Base-by-base conservation (phyloP, 2,888 invertebrate genomes). In the Cynaeus angustus region DNA sequence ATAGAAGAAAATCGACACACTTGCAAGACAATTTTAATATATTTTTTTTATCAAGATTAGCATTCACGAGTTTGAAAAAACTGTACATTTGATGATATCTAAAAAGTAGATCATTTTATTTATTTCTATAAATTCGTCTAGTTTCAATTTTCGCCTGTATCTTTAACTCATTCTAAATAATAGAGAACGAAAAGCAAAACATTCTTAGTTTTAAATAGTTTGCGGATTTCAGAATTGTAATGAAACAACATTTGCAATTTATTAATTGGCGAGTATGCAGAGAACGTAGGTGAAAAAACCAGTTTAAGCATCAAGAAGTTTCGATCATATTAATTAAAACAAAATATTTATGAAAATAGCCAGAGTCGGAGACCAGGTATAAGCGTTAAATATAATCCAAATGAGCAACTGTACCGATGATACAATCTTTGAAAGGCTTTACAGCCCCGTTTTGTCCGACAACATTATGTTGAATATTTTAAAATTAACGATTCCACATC, bases 401-500 rank as follows among this genome's bases (percentile, higher is more conserved):
- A 62, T 62, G 62, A 53, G 30, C 33, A 53, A 64, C 38, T 28
- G 41, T 46, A 62, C 26, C 8, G 61, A 33, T 48, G 68, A 61
- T 68, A 52, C 30, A 45, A 64, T 61, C 53, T 38, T 30, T 61
- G 43, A 68, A 68, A 43, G 55, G 37, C 52, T 67, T 68, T 62
- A 68, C 52, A 46, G 58, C 61, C 21, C 10, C 41, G 62, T 58
- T 68, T 33, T 62, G 55, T 52, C 46, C 48, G 48, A 5, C 48
- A 3, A 30, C 53, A 10, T 45, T 45, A 45, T 59, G 26, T 43
- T 33, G 56, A 62, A 67, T 62, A 71, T 64, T 70, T 56, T 33
- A 64, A 67, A 71, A 71, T 65, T 59, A 65, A 65, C 50, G 66
- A 58, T 38, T 21, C 46, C 21, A 62, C 71, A 71, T 59, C 68